phyloP scores from a whole-genome alignment of 2,797 vertebrate species.

The Lepus oiostolus region DNA sequence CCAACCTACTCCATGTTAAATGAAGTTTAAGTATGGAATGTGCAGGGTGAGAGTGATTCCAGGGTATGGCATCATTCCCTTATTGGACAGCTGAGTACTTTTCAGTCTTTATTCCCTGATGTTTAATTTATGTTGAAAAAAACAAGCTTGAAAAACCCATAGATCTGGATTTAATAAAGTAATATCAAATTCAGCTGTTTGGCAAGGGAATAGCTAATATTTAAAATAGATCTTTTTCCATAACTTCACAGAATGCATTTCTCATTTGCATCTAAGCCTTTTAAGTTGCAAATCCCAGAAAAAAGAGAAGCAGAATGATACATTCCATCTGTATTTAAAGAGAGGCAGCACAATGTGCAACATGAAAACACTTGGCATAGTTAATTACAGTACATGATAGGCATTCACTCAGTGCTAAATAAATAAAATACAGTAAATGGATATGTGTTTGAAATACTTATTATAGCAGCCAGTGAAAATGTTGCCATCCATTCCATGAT shows the following conservation, averaged over 20 bases:
- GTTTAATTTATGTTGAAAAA: conserved; percentile 11
- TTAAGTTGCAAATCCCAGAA: conserved; percentile 2
- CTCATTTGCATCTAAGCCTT: neutral
- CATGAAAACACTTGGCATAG: no score
- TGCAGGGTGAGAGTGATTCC: neutral
- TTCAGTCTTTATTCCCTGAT: neutral
- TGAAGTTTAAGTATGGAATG: neutral
- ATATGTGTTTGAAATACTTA: conserved; percentile 32
- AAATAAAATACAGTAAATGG: neutral
- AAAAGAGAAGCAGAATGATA: neutral
- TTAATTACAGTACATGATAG: neutral
- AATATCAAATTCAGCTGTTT: conserved; percentile 44
- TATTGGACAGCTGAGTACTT: neutral
- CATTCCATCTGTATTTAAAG: no score
- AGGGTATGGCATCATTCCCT: neutral
- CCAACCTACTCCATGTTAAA: neutral
- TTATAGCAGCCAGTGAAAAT: neutral
- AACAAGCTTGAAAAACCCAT: neutral
- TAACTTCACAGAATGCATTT: conserved; percentile 15
- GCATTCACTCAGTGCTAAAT: neutral
- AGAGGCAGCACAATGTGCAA: neutral
- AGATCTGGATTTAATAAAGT: conserved; percentile 43
- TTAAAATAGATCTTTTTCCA: neutral
- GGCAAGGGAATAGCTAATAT: neutral
- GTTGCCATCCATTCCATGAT: neutral